These are phyloP conservation scores for Rhogogaster chlorosoma DNA, from an alignment of 2,888 invertebrate species.

Conservation along the genomic window DNA sequence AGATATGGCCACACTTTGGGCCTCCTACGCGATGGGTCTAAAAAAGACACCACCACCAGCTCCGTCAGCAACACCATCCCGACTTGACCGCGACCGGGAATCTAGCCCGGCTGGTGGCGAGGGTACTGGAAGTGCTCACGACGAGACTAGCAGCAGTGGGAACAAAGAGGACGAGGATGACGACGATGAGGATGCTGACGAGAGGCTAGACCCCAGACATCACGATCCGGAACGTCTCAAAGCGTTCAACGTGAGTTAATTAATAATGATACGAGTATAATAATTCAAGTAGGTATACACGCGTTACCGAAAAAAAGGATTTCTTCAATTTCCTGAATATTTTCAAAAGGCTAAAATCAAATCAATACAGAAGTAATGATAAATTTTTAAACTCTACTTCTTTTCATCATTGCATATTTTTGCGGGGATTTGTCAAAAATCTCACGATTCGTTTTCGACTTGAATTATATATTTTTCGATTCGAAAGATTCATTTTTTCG, in stretches of 20 bases:
- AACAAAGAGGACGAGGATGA: constrained; percentile 92
- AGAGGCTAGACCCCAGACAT: constrained; percentile 92
- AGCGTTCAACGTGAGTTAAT: constrained; percentile 93
- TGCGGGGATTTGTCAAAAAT: too few species aligned
- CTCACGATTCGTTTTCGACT: too few species aligned
- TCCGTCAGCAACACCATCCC: constrained; percentile 73
- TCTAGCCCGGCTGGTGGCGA: constrained; percentile 83
- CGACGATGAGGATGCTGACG: constrained; percentile 95
- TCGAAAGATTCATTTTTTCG: too few species aligned
- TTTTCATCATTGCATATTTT: too few species aligned
- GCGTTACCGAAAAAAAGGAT: not conserved
- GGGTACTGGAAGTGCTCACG: constrained; percentile 86
- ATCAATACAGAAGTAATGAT: too few species aligned
- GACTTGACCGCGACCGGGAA: constrained; percentile 80
- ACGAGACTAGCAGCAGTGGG: constrained; percentile 93
- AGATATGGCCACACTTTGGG: constrained; percentile 92
- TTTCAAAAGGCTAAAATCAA: too few species aligned
- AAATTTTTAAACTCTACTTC: too few species aligned
- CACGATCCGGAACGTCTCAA: constrained; percentile 97
- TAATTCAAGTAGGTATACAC: not conserved
- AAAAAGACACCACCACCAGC: constrained; percentile 79
- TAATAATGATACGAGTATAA: not conserved
- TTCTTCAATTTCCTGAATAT: too few species aligned
- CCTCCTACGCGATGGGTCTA: constrained; percentile 89
- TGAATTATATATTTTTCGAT: too few species aligned